These are phyloP conservation scores for Amblyopsis hoosieri DNA, from an alignment of 2,797 vertebrate genomes.

Conservation along the genomic window DNA sequence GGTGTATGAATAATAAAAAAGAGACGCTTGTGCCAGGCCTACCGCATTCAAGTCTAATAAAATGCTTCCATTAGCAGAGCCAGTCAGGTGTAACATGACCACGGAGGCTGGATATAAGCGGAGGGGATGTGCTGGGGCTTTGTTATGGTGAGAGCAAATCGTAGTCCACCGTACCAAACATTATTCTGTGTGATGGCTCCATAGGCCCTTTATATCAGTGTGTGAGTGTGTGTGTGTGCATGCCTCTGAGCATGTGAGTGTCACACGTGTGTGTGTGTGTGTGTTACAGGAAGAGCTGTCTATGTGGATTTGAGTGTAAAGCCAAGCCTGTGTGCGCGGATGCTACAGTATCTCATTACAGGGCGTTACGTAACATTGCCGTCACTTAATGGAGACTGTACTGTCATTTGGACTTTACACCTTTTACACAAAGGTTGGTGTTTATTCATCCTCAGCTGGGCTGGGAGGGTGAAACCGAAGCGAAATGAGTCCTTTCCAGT, in stretches of 20 bases:
- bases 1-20: constrained; percentile 68
- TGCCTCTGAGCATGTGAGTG: constrained; percentile 41
- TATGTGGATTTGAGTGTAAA: constrained; percentile 19
- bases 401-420: constrained; percentile 57
- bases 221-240: constrained; percentile 2
- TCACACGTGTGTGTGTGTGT: constrained; percentile 23
- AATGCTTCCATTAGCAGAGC: constrained; percentile 77
- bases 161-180: constrained; percentile 58
- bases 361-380: constrained; percentile 64
- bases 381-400: constrained; percentile 69
- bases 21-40: constrained; percentile 43
- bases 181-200: constrained; percentile 56
- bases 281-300: constrained; percentile 30
- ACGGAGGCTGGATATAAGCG: constrained; percentile 59
- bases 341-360: constrained; percentile 48
- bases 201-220: background rate
- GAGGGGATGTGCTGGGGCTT: constrained; percentile 45
- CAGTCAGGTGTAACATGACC: constrained; percentile 75
- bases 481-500: constrained; percentile 59
- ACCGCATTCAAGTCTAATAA: constrained; percentile 66
- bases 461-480: constrained; percentile 49
- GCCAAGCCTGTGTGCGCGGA: constrained; percentile 45
- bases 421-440: constrained; percentile 1
- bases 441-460: constrained; percentile 49
- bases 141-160: constrained; percentile 64